Conservation (phyloP, 2,797 vertebrate species). For the Spea hammondii region DNA sequence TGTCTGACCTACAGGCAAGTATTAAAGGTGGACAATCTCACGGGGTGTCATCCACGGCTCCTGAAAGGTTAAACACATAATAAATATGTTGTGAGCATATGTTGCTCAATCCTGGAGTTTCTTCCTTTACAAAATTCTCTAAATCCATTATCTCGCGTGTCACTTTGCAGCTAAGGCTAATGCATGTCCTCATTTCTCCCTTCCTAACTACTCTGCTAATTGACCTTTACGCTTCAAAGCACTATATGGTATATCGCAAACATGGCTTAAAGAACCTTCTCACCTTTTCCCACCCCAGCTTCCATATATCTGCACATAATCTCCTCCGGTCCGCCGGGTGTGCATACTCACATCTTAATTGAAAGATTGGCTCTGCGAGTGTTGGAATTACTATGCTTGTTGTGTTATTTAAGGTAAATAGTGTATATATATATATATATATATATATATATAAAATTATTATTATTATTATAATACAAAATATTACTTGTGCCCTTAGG, state of each 20-base stretch:
- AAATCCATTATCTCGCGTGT: conserved; percentile 40
- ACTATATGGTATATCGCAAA: conserved; percentile 35
- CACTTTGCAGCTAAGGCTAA: conserved; percentile 43
- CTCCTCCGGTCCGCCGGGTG: conserved; percentile 11
- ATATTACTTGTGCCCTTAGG: too few relatives aligned
- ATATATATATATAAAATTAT: too few relatives aligned
- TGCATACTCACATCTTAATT: background rate
- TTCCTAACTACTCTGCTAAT: conserved; percentile 45
- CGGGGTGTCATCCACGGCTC: too few relatives aligned
- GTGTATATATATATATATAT: too few relatives aligned
- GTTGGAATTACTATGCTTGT: background rate
- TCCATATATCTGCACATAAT: conserved; percentile 23
- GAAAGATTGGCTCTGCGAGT: background rate
- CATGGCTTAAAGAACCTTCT: conserved; percentile 14
- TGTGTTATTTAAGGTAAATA: background rate
- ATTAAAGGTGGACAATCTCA: too few relatives aligned
- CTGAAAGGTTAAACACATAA: too few relatives aligned
- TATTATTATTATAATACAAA: too few relatives aligned
- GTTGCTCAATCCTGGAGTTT: too few relatives aligned
- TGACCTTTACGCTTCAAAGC: conserved; percentile 44
- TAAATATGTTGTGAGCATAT: too few relatives aligned
- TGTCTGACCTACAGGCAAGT: too few relatives aligned
- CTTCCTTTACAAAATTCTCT: conserved; percentile 13
- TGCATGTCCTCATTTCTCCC: conserved; percentile 36
- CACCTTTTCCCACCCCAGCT: background rate